Percentiles rank a stretch among this genome's conserved stretches.
Conservation (phyloP, 2,113 vertebrate species). For the Neodontobutis hainanensis region DNA sequence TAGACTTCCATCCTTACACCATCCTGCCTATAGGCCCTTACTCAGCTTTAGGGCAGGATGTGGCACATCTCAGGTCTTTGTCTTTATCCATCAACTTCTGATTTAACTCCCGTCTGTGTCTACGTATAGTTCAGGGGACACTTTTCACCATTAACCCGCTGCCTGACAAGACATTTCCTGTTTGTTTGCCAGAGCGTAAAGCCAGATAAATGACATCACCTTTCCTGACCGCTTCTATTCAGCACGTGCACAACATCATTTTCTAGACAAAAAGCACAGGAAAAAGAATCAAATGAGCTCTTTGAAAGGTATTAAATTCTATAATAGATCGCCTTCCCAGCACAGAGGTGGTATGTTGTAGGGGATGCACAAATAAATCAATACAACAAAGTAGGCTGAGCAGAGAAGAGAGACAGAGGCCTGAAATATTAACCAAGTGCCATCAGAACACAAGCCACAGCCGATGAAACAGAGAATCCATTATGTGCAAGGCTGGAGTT, state of each 20-base stretch:
- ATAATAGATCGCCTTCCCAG: constrained; percentile 72
- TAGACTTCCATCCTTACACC: constrained; percentile 33
- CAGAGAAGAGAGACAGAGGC: constrained; percentile 48
- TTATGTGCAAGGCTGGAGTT: constrained; percentile 66
- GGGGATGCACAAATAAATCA: constrained; percentile 74
- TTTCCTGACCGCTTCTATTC: constrained; percentile 17
- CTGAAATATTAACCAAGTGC: constrained; percentile 80
- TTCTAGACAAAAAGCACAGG: constrained; percentile 4
- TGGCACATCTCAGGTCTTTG: constrained; percentile 11
- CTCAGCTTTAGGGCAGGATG: constrained; percentile 30
- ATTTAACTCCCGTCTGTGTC: background rate
- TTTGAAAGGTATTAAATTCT: constrained; percentile 73
- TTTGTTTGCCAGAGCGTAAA: constrained; percentile 25
- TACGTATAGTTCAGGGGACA: background rate
- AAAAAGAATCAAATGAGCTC: constrained; percentile 56
- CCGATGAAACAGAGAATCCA: constrained; percentile 75
- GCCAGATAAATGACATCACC: constrained; percentile 47
- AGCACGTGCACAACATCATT: background rate
- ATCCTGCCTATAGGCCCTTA: background rate
- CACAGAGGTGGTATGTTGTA: constrained; percentile 55
- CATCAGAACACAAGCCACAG: constrained; percentile 69
- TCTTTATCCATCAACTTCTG: constrained; percentile 8
- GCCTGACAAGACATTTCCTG: constrained; percentile 39
- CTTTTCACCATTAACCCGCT: constrained; percentile 4
- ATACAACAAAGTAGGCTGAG: constrained; percentile 71